Percentiles rank a stretch among this genome's conserved stretches.
phyloP scores from a whole-genome alignment of 1,140 invertebrate genomes.

The Medauroidea extradentata region DNA sequence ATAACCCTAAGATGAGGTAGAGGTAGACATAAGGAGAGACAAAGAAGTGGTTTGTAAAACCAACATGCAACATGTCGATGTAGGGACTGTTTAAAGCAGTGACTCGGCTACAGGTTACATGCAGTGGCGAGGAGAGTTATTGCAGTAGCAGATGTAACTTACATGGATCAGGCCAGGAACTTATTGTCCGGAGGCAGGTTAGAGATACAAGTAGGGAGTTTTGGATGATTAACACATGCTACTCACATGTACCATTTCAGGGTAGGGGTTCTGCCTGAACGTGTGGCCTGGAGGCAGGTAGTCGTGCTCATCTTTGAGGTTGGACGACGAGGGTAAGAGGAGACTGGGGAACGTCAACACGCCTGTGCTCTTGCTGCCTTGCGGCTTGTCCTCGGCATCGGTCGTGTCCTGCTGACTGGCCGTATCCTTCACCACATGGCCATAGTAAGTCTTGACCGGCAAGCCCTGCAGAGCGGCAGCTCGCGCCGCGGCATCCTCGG shows the following conservation, averaged over 20 bases:
- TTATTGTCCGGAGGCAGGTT: too few relatives aligned
- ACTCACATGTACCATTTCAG: constrained; percentile 3
- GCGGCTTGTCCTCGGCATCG: not conserved
- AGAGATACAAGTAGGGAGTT: too few relatives aligned
- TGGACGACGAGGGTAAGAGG: not conserved
- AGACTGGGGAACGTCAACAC: not conserved
- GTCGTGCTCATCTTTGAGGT: not conserved
- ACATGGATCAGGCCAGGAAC: too few relatives aligned
- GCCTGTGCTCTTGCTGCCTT: not conserved
- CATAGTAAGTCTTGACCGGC: constrained; percentile 25
- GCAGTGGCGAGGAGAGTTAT: too few relatives aligned
- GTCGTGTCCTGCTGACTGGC: not conserved
- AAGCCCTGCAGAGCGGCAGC: constrained; percentile 53
- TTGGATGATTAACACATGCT: not conserved
- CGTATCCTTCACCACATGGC: not conserved
- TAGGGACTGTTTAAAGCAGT: too few relatives aligned
- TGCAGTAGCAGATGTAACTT: too few relatives aligned
- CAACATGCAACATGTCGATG: too few relatives aligned
- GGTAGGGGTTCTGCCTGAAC: constrained; percentile 1
- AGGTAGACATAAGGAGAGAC: too few relatives aligned
- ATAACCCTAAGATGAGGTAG: too few relatives aligned
- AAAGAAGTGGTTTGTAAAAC: too few relatives aligned
- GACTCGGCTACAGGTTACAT: too few relatives aligned
- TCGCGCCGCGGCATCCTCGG: constrained; percentile 56
- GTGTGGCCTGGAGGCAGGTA: not conserved